Conservation (phyloP, 2,797 vertebrate species). For the Chelon labrosus region DNA sequence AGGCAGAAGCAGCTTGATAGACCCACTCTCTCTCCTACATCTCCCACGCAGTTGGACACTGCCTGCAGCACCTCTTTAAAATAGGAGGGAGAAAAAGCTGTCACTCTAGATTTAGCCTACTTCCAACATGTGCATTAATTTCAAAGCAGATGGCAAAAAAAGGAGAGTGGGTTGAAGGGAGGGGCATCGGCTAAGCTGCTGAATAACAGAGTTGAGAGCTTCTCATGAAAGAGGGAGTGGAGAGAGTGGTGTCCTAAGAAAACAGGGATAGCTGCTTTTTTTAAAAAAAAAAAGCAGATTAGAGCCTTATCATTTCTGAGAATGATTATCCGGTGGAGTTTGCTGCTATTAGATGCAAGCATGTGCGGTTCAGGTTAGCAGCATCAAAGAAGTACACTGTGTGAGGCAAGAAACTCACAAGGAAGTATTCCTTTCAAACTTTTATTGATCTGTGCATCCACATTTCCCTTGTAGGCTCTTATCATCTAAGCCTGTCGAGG, state of each 20-base stretch:
- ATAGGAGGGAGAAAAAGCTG: conserved; percentile 73
- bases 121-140: conserved; percentile 84
- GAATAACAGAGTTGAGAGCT: conserved; percentile 66
- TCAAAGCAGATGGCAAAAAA: conserved; percentile 83
- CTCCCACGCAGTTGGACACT: conserved; percentile 64
- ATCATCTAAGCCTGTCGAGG: conserved; percentile 30
- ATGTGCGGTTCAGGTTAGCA: conserved; percentile 18
- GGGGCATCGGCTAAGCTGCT: conserved; percentile 66
- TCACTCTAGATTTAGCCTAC: conserved; percentile 86
- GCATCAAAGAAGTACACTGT: conserved; percentile 1
- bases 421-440: conserved; percentile 33
- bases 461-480: conserved; percentile 52
- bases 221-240: conserved; percentile 30
- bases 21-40: conserved; percentile 46
- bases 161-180: conserved; percentile 53
- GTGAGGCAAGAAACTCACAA: conserved; percentile 9
- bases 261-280: conserved; percentile 49
- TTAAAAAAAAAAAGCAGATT: conserved; percentile 43
- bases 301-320: conserved; percentile 43
- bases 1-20: conserved; percentile 60
- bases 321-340: conserved; percentile 25
- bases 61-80: conserved; percentile 74
- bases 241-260: conserved; percentile 49
- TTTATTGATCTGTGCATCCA: conserved; percentile 46
- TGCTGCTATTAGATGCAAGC: conserved; percentile 11